Evolutionary conservation across 2,888 invertebrate species (phyloP), one percentile per base, ranked within the genome.

Genomic region (Dioctria linearis): DNA sequence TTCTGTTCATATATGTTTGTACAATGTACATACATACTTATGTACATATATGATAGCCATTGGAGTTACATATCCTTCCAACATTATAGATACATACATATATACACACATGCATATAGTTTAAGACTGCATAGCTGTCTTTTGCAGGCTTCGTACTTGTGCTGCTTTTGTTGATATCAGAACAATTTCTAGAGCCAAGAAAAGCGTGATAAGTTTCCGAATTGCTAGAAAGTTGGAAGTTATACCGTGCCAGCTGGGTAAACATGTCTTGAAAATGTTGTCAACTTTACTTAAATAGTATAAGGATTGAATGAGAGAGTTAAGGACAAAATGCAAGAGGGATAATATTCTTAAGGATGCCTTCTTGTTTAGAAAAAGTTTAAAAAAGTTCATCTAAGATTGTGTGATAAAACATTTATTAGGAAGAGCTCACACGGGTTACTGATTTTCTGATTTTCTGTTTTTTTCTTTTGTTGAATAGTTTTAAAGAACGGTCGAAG

Each of bases 171-270:
- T 51, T 69, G 69, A 69, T 69, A 69, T 69, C 49, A 69, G 69
- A 39, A 69, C 6, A 69, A 69, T 51, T 69, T 69, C 51, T 51
- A 37, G 25, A 25, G 69, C 51, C 69, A 51, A 69, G 69, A 51
- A 69, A n/a, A 69, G 54, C 69, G 69, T 69, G 69, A 69, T 69
- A 69, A 69, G 69, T 69, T 69, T 69, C 5, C 4, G 51, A 69
- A 69, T 69, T 69, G 69, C 69, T 9, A 49, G 54, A 51, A 69
- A 69, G 69, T 69, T 69, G 49, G 69, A 69, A 69, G 69, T 69
- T 69, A 69, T 69, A 49, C 51, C 51, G 69, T 11, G 37, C 69
- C 69, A 69, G 69, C 25, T 69, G 69, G 69, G 69, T 69, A 69
- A 69, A 69, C 69, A 69, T 69, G 69, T 49, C 69, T 69, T 69